Evolutionary conservation across 2,888 invertebrate species (phyloP), one percentile per base, ranked within the genome.

Genomic region (Apodemia hepburni): DNA sequence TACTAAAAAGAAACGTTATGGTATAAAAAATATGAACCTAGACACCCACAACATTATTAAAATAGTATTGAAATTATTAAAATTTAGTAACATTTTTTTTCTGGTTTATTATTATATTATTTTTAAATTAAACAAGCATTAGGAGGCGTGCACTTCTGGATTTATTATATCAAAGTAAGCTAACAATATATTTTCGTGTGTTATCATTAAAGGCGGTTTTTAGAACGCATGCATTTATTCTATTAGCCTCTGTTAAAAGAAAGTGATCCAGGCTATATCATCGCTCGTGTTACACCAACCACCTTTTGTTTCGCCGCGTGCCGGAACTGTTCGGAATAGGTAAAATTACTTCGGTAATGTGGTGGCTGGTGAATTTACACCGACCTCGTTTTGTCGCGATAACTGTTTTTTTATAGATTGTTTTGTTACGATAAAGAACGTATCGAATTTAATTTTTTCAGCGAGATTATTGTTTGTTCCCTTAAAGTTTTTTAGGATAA

Each of bases 321-420:
- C 70, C 81, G 79, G 82, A 85, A 82, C 79, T 79, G 70, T 69
- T 74, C 78, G 80, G 83, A 80, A 80, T 82, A 79, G 73, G 72
- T 77, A 77, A 81, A 84, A 85, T 85, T 83, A 81, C 79, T 76
- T 75, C 68, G 71, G 75, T 71, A 79, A 80, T 82, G 79, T 79
- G 80, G 79, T 81, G 78, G 79, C 72, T 73, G 68, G 70, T 66
- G 68, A 54, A 54, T 68, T 75, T 70, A 70, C 73, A 72, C 76
- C 81, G 79, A 79, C 80, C 82, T 79, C 64, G 66, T 72, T 70
- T 66, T 64, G 42, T 22, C 27, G 54, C 18, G 27, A 3, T 22
- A 8, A 54, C 15, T 54, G 22, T 15, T 54, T 54, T 54, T 54
- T 38, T 38, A n/a, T n/a, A 45, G 42, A 45, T 45, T 45, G 42